Conservation (phyloP, 2,797 vertebrate genomes). For the Clarias laeviceps region DNA sequence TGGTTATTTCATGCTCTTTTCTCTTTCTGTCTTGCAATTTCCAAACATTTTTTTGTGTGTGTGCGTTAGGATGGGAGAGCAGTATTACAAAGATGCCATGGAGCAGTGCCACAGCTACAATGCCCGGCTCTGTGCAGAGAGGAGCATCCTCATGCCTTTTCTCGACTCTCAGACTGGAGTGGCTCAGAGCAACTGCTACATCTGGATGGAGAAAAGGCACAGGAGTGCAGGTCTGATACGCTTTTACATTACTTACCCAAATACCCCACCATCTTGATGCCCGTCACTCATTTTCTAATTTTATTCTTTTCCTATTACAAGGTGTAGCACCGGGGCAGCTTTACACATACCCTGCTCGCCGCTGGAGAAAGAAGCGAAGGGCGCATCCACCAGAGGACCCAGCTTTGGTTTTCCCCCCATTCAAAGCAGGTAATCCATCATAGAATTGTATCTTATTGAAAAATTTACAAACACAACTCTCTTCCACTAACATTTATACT, state of each 20-base stretch:
- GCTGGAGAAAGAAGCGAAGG: slow-evolving; percentile 94
- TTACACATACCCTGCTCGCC: slow-evolving; percentile 93
- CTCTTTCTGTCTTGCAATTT: background rate
- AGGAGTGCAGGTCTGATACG: slow-evolving; percentile 83
- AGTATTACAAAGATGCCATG: slow-evolving; percentile 96
- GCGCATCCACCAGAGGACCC: slow-evolving; percentile 95
- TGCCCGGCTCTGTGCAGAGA: slow-evolving; percentile 91
- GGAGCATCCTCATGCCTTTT: slow-evolving; percentile 95
- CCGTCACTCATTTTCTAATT: background rate
- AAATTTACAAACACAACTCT: background rate
- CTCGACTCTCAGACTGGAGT: slow-evolving; percentile 96
- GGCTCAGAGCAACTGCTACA: slow-evolving; percentile 97
- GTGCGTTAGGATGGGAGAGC: slow-evolving; percentile 84
- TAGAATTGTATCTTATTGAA: background rate
- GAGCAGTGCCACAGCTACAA: slow-evolving; percentile 98
- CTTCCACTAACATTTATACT: background rate
- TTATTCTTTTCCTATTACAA: slow-evolving; percentile 54
- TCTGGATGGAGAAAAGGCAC: slow-evolving; percentile 99
- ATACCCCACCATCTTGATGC: background rate
- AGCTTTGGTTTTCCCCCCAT: slow-evolving; percentile 87
- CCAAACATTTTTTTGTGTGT: slow-evolving; percentile 26
- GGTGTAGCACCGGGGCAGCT: slow-evolving; percentile 93
- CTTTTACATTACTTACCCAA: background rate
- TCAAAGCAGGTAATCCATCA: slow-evolving; percentile 84
- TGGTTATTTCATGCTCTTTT: background rate